These are phyloP conservation scores for Crypturellus undulatus DNA, from an alignment of 2,113 vertebrate genomes.

Conservation along the genomic window DNA sequence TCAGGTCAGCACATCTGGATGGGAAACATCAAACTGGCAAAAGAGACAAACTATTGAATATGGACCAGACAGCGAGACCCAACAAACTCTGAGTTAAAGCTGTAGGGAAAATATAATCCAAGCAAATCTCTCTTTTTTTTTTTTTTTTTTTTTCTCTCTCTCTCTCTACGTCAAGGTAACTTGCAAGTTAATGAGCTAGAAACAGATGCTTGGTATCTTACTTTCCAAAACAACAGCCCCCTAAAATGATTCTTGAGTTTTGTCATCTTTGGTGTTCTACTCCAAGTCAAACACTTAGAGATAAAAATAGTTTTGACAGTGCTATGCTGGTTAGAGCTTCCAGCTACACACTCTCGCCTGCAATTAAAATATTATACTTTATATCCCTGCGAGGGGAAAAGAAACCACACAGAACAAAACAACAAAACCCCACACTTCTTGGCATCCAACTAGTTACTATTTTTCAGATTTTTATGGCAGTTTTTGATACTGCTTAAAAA, in stretches of 20 bases:
- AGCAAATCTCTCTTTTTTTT: background rate
- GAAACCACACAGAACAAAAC: background rate
- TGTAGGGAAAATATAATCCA: background rate
- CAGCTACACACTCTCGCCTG: background rate
- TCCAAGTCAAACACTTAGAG: slow-evolving; percentile 20
- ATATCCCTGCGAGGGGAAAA: background rate
- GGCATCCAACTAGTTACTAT: background rate
- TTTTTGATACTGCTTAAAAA: background rate
- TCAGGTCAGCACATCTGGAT: background rate
- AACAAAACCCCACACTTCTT: background rate
- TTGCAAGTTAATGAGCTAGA: background rate
- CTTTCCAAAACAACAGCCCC: slow-evolving; percentile 15
- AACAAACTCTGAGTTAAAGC: background rate
- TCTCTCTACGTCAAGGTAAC: slow-evolving; percentile 7
- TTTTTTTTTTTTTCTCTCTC: background rate
- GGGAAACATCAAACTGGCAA: background rate
- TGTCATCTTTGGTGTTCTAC: slow-evolving; percentile 36
- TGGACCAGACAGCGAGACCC: background rate
- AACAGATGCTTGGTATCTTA: slow-evolving; percentile 38
- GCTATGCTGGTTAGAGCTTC: background rate
- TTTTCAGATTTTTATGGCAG: background rate
- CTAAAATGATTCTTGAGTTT: slow-evolving; percentile 23
- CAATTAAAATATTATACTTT: slow-evolving; percentile 34
- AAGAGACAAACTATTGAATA: background rate
- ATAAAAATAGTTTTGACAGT: slow-evolving; percentile 27